Conservation (phyloP, 2,113 vertebrate genomes). For the Microtus pennsylvanicus region DNA sequence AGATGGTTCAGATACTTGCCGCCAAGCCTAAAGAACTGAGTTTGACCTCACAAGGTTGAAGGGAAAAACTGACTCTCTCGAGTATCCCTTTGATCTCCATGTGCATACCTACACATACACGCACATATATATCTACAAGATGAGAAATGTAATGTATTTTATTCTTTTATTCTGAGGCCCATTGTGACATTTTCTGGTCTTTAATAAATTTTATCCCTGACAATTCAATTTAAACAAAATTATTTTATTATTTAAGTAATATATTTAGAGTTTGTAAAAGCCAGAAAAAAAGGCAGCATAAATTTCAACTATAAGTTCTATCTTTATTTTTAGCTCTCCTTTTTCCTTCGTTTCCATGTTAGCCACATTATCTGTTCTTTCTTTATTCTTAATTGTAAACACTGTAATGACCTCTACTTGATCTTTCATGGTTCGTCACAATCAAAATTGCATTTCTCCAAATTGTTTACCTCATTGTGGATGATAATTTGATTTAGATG, state of each 20-base stretch:
- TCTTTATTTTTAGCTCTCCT: conserved; percentile 38
- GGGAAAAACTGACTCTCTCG: background rate
- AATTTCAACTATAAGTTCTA: background rate
- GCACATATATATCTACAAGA: background rate
- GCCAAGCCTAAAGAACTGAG: background rate
- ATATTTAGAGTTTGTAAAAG: conserved; percentile 37
- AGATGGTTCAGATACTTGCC: too few relatives aligned
- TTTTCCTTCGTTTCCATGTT: conserved; percentile 2
- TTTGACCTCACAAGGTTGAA: background rate
- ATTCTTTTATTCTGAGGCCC: conserved; percentile 25
- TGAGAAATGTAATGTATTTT: background rate
- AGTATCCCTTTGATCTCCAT: background rate
- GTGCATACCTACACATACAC: too few relatives aligned
- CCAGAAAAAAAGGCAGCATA: background rate
- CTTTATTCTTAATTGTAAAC: conserved; percentile 27
- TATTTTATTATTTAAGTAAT: conserved; percentile 49
- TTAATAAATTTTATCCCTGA: background rate
- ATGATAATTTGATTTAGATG: background rate
- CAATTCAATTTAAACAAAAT: conserved; percentile 41
- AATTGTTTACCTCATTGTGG: background rate
- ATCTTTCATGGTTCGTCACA: background rate
- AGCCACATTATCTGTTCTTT: background rate
- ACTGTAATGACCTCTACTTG: background rate
- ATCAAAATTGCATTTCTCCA: background rate
- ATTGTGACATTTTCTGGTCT: background rate